Base-by-base conservation (phyloP, 2,113 vertebrate species). In the Neodontobutis hainanensis region DNA sequence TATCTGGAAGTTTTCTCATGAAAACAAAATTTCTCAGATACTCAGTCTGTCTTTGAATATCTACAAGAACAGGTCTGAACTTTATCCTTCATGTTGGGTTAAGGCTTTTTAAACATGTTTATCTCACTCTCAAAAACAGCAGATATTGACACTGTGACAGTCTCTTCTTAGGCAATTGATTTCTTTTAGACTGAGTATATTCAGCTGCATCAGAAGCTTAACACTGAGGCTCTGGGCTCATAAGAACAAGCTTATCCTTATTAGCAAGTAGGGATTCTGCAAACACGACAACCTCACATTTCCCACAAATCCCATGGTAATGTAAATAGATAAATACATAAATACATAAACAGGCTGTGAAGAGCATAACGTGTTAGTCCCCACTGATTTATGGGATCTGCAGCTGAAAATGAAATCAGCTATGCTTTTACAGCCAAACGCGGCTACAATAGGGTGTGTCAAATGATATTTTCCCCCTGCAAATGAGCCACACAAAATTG, bases 261-360 rank as follows among this genome's bases (percentile, higher is more conserved):
- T 90, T 88, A 89, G 87, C 72, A 65, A 68, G 75, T 3, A 3
- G 32, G 67, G 75, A 79, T 85, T 80, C 73, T 15, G 60, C 75
- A 79, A 87, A 88, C 85, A 89, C 78, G 88, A 80, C 78, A 83
- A 74, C 64, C 60, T 8, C 55, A 42, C 83, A 77, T 69, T 82
- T 57, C 64, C 61, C 74, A 79, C 66, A 60, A 63, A 69, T 86
- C 84, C 82, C 81, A 65, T 14, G 80, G 81, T 72, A 68, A 48
- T 69, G 87, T 89, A 90, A 90, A 90, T 88, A 87, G 86, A 89
- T 87, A 88, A 90, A 89, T 86, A 89, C 81, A 89, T 82, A 86
- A 87, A 87, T 83, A 85, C 86, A 87, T 87, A 90, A 90, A 89
- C 86, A 88, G 77, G 73, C 83, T 74, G 70, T 67, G 79, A 77